Conservation (phyloP, 2,888 invertebrate genomes). For the Drosophila gaucha region DNA sequence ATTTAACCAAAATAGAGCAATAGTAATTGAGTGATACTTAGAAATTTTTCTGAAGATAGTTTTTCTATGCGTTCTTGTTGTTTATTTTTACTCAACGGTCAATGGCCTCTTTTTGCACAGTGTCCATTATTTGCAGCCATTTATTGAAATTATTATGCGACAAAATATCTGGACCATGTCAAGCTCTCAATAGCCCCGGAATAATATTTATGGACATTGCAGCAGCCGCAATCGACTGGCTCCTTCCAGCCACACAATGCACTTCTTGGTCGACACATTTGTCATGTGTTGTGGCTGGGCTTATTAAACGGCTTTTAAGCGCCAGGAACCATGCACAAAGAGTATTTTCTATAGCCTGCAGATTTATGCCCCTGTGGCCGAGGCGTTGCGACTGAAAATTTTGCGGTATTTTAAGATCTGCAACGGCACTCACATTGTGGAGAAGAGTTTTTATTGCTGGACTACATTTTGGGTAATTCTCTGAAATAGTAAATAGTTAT, state of each 20-base stretch:
- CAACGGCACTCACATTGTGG: not conserved
- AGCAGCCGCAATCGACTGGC: slow-evolving; percentile 35
- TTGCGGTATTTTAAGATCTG: slow-evolving; percentile 54
- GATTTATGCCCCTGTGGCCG: slow-evolving; percentile 55
- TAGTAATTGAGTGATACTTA: not conserved
- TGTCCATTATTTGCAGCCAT: slow-evolving; percentile 20
- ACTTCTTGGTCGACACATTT: slow-evolving; percentile 58
- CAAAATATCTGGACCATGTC: slow-evolving; percentile 72
- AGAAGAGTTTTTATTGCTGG: not conserved
- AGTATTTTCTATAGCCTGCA: slow-evolving; percentile 53
- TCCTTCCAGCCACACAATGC: slow-evolving; percentile 34
- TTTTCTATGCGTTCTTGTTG: not conserved
- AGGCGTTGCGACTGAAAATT: slow-evolving; percentile 32
- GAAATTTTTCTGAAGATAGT: not conserved
- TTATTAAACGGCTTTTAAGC: slow-evolving; percentile 78
- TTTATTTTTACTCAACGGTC: not conserved
- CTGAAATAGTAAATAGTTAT: not conserved
- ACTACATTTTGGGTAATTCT: not conserved
- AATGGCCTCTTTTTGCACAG: slow-evolving; percentile 6
- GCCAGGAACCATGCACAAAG: slow-evolving; percentile 50
- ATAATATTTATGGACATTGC: slow-evolving; percentile 65
- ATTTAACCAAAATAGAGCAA: slow-evolving; percentile 3
- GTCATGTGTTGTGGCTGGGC: slow-evolving; percentile 68
- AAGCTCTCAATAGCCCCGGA: slow-evolving; percentile 58
- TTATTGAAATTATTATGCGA: slow-evolving; percentile 71